These are phyloP conservation scores for Decapterus maruadsi DNA, from an alignment of 2,797 vertebrate species.

Conservation along the genomic window DNA sequence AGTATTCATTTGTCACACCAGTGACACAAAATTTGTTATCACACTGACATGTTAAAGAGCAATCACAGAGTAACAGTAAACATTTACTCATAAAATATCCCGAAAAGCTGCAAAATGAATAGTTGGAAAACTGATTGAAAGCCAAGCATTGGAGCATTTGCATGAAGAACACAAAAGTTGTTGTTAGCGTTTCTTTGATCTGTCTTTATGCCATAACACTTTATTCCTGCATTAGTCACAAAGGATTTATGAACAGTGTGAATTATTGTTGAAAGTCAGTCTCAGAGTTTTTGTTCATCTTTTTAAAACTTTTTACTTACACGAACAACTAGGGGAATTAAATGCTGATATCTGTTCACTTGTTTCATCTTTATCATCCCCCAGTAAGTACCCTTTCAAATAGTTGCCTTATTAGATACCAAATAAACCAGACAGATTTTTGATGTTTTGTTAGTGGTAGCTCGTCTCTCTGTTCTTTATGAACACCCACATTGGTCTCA, in stretches of 20 bases:
- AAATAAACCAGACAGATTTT: background rate
- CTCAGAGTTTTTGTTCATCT: constrained; percentile 1
- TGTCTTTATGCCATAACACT: background rate
- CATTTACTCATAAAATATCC: background rate
- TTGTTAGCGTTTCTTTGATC: constrained; percentile 33
- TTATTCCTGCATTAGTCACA: constrained; percentile 17
- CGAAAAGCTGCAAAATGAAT: background rate
- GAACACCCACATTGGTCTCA: background rate
- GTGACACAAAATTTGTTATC: background rate
- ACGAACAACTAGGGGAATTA: background rate
- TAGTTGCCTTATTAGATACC: background rate
- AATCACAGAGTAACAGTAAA: background rate
- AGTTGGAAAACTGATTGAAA: constrained; percentile 49
- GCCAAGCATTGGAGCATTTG: constrained; percentile 57
- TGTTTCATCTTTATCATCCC: constrained; percentile 3
- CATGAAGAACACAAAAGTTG: constrained; percentile 59
- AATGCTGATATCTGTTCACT: constrained; percentile 14
- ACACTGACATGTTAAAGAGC: background rate
- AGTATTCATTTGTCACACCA: background rate
- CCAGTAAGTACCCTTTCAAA: background rate
- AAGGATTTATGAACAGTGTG: constrained; percentile 19
- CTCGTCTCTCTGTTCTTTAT: background rate
- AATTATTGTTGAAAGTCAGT: background rate
- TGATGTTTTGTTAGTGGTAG: background rate
- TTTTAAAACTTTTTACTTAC: background rate